Evolutionary conservation across 1,140 invertebrate species (phyloP), one percentile per base, ranked within the genome.

Genomic region (Ceratosolen fusciceps): DNA sequence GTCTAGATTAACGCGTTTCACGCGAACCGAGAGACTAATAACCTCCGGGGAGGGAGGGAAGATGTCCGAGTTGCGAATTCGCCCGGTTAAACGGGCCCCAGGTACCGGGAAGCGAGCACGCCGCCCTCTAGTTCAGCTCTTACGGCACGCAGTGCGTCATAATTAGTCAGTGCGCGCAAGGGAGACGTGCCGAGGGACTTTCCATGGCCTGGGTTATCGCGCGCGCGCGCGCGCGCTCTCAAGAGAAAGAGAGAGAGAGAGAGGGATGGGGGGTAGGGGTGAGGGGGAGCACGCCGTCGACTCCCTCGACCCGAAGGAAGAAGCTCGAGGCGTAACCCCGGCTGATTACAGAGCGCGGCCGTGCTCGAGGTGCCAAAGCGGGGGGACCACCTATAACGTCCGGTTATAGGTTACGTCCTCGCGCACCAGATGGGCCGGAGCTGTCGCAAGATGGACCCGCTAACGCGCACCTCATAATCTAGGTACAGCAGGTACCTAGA

Each of bases 361-460:
- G 31, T 5, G 60, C 4, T 80, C 72, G 78, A 79, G 80, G 80
- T 82, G 80, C 71, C 76, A 75, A 74, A 82, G 9, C 52, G n/a
- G 62, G 58, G 56, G 49, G 85, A 85, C 84, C 85, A 85, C 85
- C 85, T 86, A 82, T 79, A 43, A 74, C 34, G 68, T 68, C 29
- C 21, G 26, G 65, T 74, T 75, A 82, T 24, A 16, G 26, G 65
- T 74, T 75, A 82, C 85, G 82, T 81, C 80, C 77, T 83, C 76
- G 70, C 43, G 37, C 60, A 52, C 74, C 74, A 76, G 74, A 76
- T 76, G 74, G n/a, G 43, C 60, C 60, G 47, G 70, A 1, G 12
- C 24, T 39, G 71, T 31, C 60, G 60, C 60, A 43, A 43, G 5
- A 80, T 80, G n/a, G n/a, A n/a, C n/a, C n/a, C n/a, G n/a, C n/a